A percentile compares a stretch with the other conserved stretches of the same genome.
Evolutionary conservation across 64 coral and sea anemone genomes (phyloP).

Genomic region (Actinia tenebrosa): DNA sequence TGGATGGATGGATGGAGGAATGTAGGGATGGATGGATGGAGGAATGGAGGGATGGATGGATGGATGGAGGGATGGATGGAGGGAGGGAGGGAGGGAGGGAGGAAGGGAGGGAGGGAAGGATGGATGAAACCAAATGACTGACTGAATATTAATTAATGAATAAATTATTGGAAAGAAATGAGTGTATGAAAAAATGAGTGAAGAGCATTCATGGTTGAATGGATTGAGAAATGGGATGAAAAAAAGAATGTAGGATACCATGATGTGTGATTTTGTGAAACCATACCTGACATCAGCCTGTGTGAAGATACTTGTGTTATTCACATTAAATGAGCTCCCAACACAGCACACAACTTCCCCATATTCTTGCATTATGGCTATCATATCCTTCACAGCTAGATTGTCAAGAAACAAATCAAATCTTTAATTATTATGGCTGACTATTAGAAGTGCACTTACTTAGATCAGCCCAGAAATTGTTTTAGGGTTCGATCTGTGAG

Average conservation of each 20-base stretch:
- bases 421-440: too few relatives aligned
- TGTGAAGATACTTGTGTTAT: constrained; percentile 74
- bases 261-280: neutral
- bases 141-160: neutral
- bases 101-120: too few relatives aligned
- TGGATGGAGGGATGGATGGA: neutral
- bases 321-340: constrained; percentile 85
- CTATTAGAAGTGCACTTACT: too few relatives aligned
- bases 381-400: constrained; percentile 91
- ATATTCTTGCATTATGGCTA: constrained; percentile 95
- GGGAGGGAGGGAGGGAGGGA: neutral
- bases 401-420: constrained; percentile 14
- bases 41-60: neutral
- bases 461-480: too few relatives aligned
- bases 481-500: too few relatives aligned
- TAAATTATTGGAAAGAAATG: neutral
- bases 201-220: neutral
- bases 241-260: neutral
- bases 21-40: neutral
- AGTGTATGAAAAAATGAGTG: neutral
- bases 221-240: neutral
- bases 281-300: constrained; percentile 90
- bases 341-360: constrained; percentile 93
- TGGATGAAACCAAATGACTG: neutral
- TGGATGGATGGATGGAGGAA: neutral